phyloP scores from a whole-genome alignment of 2,888 invertebrate genomes.

The Kryphioiulus occultus region DNA sequence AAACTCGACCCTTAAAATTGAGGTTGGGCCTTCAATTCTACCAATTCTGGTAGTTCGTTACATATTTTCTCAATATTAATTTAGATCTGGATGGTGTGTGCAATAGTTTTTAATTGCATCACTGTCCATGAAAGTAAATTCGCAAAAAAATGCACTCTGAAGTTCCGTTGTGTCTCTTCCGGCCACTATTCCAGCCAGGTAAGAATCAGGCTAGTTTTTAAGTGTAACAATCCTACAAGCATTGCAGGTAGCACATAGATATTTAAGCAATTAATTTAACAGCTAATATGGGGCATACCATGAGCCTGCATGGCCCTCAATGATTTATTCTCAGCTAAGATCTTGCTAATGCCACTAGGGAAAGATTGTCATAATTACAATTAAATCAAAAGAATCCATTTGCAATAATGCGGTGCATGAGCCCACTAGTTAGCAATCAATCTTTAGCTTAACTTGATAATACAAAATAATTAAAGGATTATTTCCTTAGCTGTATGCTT shows the following conservation, averaged over 20 bases:
- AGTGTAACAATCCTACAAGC: conserved; percentile 13
- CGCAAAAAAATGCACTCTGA: conserved; percentile 23
- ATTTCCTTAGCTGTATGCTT: background rate
- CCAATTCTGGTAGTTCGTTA: background rate
- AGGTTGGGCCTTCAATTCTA: background rate
- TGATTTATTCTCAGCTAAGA: background rate
- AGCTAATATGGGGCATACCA: background rate
- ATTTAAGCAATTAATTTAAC: background rate
- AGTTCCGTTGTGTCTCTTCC: background rate
- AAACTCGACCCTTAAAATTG: background rate
- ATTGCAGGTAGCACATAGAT: background rate
- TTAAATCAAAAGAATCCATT: background rate
- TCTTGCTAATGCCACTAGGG: background rate
- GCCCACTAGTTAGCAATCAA: background rate
- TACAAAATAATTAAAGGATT: background rate
- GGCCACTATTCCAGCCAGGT: background rate
- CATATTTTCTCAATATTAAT: background rate
- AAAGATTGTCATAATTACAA: background rate
- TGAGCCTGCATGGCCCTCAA: conserved; percentile 12
- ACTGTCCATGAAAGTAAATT: conserved; percentile 10
- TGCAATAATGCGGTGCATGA: background rate
- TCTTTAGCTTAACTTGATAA: background rate
- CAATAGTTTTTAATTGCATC: conserved; percentile 3
- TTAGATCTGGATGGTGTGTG: conserved; percentile 23
- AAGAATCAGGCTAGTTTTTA: background rate